phyloP scores from a whole-genome alignment of 2,113 vertebrate genomes.

The Daubentonia madagascariensis region DNA sequence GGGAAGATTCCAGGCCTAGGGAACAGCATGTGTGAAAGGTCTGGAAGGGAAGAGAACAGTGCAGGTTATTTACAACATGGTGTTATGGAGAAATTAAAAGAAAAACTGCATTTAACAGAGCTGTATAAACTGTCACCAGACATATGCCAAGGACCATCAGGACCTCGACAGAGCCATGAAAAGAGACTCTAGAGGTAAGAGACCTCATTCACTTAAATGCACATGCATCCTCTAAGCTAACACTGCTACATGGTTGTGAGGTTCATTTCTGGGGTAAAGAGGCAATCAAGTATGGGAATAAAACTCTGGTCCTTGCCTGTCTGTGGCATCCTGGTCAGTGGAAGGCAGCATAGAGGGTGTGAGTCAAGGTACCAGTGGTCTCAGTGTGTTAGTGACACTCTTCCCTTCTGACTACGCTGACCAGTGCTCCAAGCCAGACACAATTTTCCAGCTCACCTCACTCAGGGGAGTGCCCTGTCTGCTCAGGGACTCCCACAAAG shows the following conservation, averaged over 20 bases:
- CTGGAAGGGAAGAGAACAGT: background rate
- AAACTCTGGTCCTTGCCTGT: background rate
- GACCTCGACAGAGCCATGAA: background rate
- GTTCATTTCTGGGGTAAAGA: background rate
- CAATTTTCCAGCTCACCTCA: background rate
- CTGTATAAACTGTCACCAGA: background rate
- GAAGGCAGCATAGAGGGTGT: background rate
- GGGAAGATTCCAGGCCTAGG: background rate
- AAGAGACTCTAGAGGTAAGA: background rate
- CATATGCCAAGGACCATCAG: background rate
- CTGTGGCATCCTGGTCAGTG: background rate
- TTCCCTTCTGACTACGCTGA: background rate
- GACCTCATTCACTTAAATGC: background rate
- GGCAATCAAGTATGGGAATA: background rate
- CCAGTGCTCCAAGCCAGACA: background rate
- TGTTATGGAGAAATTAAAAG: background rate
- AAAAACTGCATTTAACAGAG: background rate
- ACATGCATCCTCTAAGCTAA: background rate
- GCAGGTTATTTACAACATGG: accelerated
- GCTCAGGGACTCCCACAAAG: background rate
- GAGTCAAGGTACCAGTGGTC: background rate
- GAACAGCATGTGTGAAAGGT: background rate
- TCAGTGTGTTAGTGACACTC: background rate
- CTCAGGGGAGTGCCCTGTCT: background rate
- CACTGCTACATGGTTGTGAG: background rate